A percentile compares a stretch with the other conserved stretches of the same genome.
phyloP scores from a whole-genome alignment of 2,888 invertebrate genomes.

The Labia minor region DNA sequence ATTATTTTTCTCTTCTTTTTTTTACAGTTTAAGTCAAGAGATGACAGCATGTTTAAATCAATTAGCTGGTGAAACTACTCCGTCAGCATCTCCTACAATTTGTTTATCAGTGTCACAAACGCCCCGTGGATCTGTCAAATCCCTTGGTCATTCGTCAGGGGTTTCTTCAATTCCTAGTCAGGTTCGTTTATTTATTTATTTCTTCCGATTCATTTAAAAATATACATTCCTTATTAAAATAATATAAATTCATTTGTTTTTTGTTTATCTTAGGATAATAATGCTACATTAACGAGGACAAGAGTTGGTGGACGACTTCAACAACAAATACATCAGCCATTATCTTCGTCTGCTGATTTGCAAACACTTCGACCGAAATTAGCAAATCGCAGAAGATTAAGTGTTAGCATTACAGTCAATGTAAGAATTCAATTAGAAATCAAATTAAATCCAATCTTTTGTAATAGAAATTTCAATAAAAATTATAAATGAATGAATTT shows the following conservation, averaged over 20 bases:
- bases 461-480: too few species aligned
- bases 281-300: background rate
- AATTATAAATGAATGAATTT: too few species aligned
- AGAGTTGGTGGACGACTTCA: background rate
- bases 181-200: background rate
- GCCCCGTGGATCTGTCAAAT: background rate
- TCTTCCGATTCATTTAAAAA: background rate
- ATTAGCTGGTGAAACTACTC: background rate
- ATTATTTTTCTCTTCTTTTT: too few species aligned
- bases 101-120: background rate
- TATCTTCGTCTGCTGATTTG: background rate
- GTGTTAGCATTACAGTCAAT: background rate
- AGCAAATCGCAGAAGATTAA: background rate
- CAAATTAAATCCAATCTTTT: too few species aligned
- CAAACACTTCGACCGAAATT: background rate
- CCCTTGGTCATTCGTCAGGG: background rate
- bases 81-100: background rate
- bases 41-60: background rate
- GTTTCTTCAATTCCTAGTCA: background rate
- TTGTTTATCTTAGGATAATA: background rate
- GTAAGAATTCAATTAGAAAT: background rate
- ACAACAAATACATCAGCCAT: background rate
- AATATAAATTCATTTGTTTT: background rate
- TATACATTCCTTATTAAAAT: background rate
- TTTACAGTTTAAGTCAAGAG: conserved; percentile 19